Evolutionary conservation across 2,113 vertebrate species (phyloP).

Genomic region (Gymnogyps californianus): DNA sequence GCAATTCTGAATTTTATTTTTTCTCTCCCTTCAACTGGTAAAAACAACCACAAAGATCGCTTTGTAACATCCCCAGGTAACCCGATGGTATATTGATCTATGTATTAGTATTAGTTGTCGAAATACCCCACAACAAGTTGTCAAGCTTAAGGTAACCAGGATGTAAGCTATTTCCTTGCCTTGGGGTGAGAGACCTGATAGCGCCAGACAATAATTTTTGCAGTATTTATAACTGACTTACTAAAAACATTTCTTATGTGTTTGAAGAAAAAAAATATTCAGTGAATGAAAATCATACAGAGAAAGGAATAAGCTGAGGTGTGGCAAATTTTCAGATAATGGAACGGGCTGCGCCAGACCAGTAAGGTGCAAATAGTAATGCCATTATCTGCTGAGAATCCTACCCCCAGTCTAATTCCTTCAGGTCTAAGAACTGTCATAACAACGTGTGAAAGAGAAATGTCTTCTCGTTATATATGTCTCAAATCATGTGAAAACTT

Average conservation of each 20-base stretch:
- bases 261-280: not conserved
- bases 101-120: not conserved
- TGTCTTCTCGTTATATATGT: not conserved
- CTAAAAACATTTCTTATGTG: not conserved
- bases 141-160: not conserved
- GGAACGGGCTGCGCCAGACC: not conserved
- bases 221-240: not conserved
- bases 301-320: not conserved
- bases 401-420: not conserved
- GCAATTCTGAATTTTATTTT: not conserved
- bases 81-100: fast-evolving
- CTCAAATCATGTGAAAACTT: not conserved
- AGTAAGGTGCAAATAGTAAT: not conserved
- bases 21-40: not conserved
- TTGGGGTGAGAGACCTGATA: not conserved
- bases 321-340: not conserved
- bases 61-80: not conserved
- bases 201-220: not conserved
- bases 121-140: not conserved
- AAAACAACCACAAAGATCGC: not conserved
- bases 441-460: not conserved
- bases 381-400: not conserved
- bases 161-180: not conserved
- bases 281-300: not conserved
- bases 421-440: not conserved